phyloP scores from a whole-genome alignment of 2,888 invertebrate species.

The Strigamia crassipes region DNA sequence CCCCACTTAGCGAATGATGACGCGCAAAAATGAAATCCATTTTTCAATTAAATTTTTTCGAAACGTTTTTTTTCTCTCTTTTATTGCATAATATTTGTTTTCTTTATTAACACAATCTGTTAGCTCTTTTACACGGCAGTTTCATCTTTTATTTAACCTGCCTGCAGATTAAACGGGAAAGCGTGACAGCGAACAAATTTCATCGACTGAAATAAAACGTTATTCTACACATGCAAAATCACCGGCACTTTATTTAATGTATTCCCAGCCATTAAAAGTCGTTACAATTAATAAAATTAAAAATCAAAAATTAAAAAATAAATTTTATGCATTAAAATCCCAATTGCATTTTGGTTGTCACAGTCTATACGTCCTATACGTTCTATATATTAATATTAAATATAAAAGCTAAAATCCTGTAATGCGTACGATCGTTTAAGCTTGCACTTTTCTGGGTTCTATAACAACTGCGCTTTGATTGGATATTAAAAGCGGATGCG shows the following conservation, averaged over 20 bases:
- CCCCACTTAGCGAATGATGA: background rate
- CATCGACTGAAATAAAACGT: background rate
- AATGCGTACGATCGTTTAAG: background rate
- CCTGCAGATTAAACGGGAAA: background rate
- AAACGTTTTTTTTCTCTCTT: background rate
- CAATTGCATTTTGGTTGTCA: background rate
- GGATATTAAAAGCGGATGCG: background rate
- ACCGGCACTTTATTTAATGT: constrained; percentile 15
- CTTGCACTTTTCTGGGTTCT: background rate
- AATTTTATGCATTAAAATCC: background rate
- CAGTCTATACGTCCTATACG: background rate
- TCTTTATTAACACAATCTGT: background rate
- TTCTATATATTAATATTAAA: background rate
- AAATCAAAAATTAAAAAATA: background rate
- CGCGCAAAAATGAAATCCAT: background rate
- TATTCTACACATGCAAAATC: background rate
- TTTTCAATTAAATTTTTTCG: background rate
- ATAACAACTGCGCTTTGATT: background rate
- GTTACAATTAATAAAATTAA: constrained; percentile 6
- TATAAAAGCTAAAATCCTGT: background rate
- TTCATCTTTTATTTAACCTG: background rate
- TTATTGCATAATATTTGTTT: background rate
- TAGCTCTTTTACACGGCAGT: background rate
- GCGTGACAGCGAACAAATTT: background rate
- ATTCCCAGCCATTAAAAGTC: constrained; percentile 10